These are phyloP conservation scores for Alligator sinensis DNA, from an alignment of 2,113 vertebrate species.

Conservation along the genomic window DNA sequence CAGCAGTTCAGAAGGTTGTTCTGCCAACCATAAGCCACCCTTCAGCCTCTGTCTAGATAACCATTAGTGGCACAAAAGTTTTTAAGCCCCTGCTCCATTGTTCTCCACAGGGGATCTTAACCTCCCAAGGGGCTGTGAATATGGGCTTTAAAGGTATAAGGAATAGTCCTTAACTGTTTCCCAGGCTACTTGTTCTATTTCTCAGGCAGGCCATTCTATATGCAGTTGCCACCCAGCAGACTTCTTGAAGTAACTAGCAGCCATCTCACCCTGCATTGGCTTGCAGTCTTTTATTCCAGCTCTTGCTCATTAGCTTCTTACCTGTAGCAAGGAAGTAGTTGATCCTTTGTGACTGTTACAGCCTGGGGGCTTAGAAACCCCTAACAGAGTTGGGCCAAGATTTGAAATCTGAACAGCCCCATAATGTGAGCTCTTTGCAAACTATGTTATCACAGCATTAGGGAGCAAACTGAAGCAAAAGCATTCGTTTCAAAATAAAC, in stretches of 20 bases:
- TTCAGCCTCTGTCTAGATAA: too few species aligned
- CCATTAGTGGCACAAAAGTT: too few species aligned
- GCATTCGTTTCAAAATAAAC: too few species aligned
- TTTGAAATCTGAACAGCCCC: neutral
- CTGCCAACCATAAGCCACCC: too few species aligned
- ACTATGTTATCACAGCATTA: neutral
- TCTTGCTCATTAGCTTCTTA: neutral
- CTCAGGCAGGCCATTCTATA: too few species aligned
- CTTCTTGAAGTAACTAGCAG: neutral
- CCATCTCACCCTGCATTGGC: neutral
- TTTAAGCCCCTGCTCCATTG: too few species aligned
- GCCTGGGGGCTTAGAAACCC: neutral
- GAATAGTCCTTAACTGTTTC: too few species aligned
- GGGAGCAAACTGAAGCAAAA: neutral
- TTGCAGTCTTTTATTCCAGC: neutral
- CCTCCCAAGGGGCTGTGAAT: too few species aligned
- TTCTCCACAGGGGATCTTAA: too few species aligned
- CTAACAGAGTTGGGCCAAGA: neutral
- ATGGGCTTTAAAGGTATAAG: too few species aligned
- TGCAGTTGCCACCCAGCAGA: neutral
- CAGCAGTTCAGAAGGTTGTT: too few species aligned
- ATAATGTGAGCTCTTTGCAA: neutral
- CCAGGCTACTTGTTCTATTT: too few species aligned
- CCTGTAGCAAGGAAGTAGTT: neutral
- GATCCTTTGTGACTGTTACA: neutral